These are phyloP conservation scores for Rousettus madagascariensis DNA, from an alignment of 2,797 vertebrate species.

Conservation along the genomic window DNA sequence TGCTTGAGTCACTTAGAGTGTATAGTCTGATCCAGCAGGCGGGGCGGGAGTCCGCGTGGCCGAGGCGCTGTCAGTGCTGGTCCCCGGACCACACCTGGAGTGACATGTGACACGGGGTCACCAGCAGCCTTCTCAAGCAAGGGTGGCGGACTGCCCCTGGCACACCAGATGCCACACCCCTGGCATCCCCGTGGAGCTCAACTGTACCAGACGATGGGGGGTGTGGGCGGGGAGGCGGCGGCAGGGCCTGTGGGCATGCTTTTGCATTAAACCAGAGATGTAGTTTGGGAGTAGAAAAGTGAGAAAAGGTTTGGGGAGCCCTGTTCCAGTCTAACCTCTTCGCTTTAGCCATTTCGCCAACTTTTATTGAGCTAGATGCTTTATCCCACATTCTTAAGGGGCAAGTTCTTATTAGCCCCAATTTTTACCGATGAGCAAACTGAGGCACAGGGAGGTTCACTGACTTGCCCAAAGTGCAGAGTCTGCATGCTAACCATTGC, in stretches of 20 bases:
- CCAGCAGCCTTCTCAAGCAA: background rate
- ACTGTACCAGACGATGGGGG: background rate
- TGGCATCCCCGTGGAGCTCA: background rate
- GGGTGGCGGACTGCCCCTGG: background rate
- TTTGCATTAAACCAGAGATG: background rate
- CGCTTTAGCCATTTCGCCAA: no score
- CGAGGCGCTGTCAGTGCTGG: fast-evolving
- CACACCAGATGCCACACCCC: background rate
- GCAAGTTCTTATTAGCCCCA: background rate
- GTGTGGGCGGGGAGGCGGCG: no score
- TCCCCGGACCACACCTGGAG: background rate
- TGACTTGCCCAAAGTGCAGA: background rate
- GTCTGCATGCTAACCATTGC: background rate
- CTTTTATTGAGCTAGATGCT: background rate
- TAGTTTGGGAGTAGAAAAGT: background rate
- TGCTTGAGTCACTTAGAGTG: background rate
- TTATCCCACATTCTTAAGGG: background rate
- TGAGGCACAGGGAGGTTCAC: background rate
- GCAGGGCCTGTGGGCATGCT: no score
- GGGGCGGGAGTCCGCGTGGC: fast-evolving
- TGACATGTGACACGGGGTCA: fast-evolving
- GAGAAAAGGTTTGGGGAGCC: background rate
- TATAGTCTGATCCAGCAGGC: background rate
- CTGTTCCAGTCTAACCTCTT: background rate
- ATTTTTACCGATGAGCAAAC: background rate